Percentiles rank a stretch among this genome's conserved stretches.
These are phyloP conservation scores for Epinephelus cyanopodus DNA, from an alignment of 2,113 vertebrate species.

Conservation along the genomic window DNA sequence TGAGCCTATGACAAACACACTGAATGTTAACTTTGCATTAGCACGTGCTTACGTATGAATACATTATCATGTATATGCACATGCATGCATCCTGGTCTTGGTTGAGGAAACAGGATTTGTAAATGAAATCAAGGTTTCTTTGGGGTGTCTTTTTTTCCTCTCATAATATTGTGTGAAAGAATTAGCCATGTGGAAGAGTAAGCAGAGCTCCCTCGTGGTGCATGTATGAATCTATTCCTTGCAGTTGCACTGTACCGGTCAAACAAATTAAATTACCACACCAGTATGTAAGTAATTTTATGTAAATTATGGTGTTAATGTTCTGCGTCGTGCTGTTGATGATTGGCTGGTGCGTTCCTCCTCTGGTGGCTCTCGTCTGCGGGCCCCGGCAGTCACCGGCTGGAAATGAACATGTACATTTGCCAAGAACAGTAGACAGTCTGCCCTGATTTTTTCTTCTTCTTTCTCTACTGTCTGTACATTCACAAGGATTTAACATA, in stretches of 20 bases:
- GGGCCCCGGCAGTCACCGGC: conserved; percentile 61
- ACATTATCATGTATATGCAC: conserved; percentile 36
- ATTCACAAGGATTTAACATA: conserved; percentile 71
- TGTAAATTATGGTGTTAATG: conserved; percentile 99
- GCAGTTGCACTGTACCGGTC: conserved; percentile 89
- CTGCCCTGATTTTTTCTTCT: conserved; percentile 52
- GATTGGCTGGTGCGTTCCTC: conserved; percentile 85
- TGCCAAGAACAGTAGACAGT: conserved; percentile 75
- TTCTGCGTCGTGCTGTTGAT: conserved; percentile 92
- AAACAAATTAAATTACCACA: conserved; percentile 96
- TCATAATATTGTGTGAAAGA: conserved; percentile 83
- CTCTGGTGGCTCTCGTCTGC: conserved; percentile 87
- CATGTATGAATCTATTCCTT: conserved; percentile 89
- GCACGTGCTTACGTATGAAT: conserved; percentile 20
- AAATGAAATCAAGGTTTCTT: conserved; percentile 77
- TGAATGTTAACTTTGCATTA: conserved; percentile 22
- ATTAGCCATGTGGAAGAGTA: conserved; percentile 88
- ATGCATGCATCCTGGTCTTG: conserved; percentile 22
- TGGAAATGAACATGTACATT: conserved; percentile 75
- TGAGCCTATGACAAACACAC: conserved; percentile 46
- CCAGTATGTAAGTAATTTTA: conserved; percentile 98
- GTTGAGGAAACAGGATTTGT: conserved; percentile 38
- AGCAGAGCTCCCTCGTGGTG: conserved; percentile 84
- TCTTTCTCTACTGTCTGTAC: conserved; percentile 46
- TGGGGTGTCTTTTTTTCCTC: conserved; percentile 76